Conservation (phyloP, 2,797 vertebrate species). For the Momotus momota region DNA sequence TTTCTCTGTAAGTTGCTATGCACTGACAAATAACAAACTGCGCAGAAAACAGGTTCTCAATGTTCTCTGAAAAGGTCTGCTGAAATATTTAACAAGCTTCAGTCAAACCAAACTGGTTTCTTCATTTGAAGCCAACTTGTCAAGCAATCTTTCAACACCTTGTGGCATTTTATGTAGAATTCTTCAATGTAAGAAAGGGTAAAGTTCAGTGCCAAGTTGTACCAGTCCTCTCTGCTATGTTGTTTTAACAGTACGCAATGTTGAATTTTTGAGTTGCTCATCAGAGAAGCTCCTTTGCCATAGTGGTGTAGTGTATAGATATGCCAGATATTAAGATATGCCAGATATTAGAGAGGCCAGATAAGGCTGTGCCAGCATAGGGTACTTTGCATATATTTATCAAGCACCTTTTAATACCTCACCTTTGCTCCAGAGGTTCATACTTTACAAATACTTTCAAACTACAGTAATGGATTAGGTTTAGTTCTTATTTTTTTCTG, state of each 20-base stretch:
- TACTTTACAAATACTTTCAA: conserved; percentile 9
- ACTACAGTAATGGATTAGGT: background rate
- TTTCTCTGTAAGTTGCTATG: background rate
- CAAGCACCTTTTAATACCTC: background rate
- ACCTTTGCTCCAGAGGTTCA: background rate
- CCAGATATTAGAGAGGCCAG: background rate
- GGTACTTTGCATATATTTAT: background rate
- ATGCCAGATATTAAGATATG: background rate
- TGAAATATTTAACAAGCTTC: conserved; percentile 45
- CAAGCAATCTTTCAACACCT: background rate
- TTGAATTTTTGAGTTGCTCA: background rate
- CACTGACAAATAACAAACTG: background rate
- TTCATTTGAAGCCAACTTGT: conserved; percentile 5
- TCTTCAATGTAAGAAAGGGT: background rate
- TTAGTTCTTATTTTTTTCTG: background rate
- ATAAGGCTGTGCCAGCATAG: background rate
- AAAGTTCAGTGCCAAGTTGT: background rate
- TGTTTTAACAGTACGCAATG: background rate
- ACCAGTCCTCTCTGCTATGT: background rate
- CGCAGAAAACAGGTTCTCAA: background rate
- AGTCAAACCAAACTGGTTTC: conserved; percentile 34
- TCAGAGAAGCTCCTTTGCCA: background rate
- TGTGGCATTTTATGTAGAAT: background rate
- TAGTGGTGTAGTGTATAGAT: background rate
- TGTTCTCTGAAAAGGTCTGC: background rate